Percentiles rank a stretch among this genome's conserved stretches.
phyloP scores from a whole-genome alignment of 1,140 invertebrate species.

The Bombus vancouverensis region DNA sequence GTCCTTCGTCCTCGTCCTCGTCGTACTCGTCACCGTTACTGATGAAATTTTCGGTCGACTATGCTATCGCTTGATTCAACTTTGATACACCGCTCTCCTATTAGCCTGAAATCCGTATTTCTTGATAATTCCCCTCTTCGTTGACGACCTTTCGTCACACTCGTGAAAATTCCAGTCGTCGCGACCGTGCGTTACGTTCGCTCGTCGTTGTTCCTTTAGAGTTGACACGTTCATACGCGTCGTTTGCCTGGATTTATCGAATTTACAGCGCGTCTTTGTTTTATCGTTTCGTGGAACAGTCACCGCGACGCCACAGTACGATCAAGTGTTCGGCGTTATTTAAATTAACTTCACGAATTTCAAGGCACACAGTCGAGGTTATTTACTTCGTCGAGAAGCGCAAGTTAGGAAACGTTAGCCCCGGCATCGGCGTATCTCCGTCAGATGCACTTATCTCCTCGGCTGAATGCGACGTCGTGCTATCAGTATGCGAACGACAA shows the following conservation, averaged over 20 bases:
- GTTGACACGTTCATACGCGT: no score
- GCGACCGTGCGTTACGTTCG: background rate
- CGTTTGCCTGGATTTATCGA: no score
- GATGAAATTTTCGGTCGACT: slow-evolving; percentile 39
- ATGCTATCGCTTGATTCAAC: slow-evolving; percentile 19
- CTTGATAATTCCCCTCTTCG: background rate
- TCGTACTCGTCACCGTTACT: background rate
- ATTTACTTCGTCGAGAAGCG: background rate
- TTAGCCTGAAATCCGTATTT: background rate
- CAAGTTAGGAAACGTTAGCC: slow-evolving; percentile 55
- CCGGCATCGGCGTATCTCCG: slow-evolving; percentile 55
- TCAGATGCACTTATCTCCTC: slow-evolving; percentile 69
- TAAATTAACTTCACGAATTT: slow-evolving; percentile 40
- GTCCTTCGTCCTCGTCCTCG: slow-evolving; percentile 1
- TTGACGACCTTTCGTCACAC: background rate
- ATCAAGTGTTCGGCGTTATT: slow-evolving; percentile 19
- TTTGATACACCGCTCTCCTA: background rate
- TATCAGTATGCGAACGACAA: slow-evolving; percentile 69
- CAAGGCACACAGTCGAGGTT: background rate
- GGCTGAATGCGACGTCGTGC: slow-evolving; percentile 58
- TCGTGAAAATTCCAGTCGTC: background rate
- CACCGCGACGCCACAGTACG: background rate
- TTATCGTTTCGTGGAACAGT: no score
- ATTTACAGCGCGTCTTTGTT: no score
- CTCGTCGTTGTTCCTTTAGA: background rate